Evolutionary conservation across 2,888 invertebrate genomes (phyloP).

Genomic region (Lepetodrilus schrolli): DNA sequence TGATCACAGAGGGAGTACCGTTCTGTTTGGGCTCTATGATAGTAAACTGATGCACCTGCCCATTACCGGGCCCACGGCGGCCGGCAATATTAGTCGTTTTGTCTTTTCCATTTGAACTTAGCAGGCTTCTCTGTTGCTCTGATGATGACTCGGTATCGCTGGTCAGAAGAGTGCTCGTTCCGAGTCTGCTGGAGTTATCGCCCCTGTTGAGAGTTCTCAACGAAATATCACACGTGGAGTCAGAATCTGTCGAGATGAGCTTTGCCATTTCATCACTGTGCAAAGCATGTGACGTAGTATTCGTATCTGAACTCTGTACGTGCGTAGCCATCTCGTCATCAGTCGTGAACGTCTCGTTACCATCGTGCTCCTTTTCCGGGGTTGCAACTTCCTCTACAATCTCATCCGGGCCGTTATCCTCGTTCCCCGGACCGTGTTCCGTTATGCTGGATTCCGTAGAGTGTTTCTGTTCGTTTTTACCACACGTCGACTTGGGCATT

Average conservation of each 20-base stretch:
- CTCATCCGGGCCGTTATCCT: slow-evolving; percentile 1
- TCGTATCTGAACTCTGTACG: slow-evolving; percentile 8
- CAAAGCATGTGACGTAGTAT: slow-evolving; percentile 2
- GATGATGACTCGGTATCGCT: slow-evolving; percentile 46
- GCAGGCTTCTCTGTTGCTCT: slow-evolving; percentile 20
- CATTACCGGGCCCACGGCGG: slow-evolving; percentile 36
- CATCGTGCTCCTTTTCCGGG: neutral
- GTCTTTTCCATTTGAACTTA: slow-evolving; percentile 3
- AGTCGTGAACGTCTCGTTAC: slow-evolving; percentile 40
- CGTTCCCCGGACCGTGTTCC: slow-evolving; percentile 31
- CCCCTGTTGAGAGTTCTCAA: slow-evolving; percentile 26
- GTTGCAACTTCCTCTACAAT: neutral
- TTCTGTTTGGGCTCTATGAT: slow-evolving; percentile 47
- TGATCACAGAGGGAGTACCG: slow-evolving; percentile 26
- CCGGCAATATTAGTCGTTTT: slow-evolving; percentile 17
- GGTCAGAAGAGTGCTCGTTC: slow-evolving; percentile 30
- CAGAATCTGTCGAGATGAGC: slow-evolving; percentile 54
- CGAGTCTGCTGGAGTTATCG: slow-evolving; percentile 26
- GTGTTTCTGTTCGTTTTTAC: slow-evolving; percentile 44
- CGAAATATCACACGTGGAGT: slow-evolving; percentile 40
- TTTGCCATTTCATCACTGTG: slow-evolving; percentile 49
- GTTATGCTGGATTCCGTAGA: slow-evolving; percentile 57
- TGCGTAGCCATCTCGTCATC: slow-evolving; percentile 43
- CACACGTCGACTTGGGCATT: slow-evolving; percentile 29
- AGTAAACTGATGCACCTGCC: slow-evolving; percentile 40